phyloP scores from a whole-genome alignment of 2,113 vertebrate genomes.

The Elgaria multicarinata region DNA sequence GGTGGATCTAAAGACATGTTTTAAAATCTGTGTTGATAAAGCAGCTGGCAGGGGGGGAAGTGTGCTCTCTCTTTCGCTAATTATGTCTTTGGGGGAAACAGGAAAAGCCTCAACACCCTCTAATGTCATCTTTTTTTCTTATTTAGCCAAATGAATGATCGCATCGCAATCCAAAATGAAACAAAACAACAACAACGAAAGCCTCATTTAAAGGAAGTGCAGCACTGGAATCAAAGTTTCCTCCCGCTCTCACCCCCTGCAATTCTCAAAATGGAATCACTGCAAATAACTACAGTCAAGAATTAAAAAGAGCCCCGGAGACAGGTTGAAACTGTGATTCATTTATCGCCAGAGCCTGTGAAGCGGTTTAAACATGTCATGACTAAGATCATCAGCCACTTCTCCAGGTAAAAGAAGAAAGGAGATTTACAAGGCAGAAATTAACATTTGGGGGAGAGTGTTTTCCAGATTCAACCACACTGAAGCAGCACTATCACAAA shows the following conservation, averaged over 20 bases:
- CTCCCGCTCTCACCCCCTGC: constrained; percentile 51
- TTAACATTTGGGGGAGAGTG: constrained; percentile 45
- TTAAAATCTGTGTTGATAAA: constrained; percentile 18
- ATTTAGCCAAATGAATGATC: constrained; percentile 58
- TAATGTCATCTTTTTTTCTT: neutral
- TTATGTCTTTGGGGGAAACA: constrained; percentile 25
- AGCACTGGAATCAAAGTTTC: constrained; percentile 58
- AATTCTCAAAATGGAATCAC: constrained; percentile 61
- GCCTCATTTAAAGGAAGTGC: constrained; percentile 55
- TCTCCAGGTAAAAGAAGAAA: constrained; percentile 57
- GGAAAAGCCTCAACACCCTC: neutral
- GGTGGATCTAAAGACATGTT: constrained; percentile 3
- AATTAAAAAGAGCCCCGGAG: constrained; percentile 57
- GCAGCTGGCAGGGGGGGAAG: neutral
- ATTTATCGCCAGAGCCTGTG: constrained; percentile 69
- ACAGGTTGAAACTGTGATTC: constrained; percentile 52
- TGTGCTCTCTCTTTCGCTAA: constrained; percentile 46
- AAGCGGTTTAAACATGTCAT: constrained; percentile 65
- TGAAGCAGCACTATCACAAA: constrained; percentile 41
- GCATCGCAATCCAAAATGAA: constrained; percentile 55
- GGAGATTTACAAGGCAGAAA: constrained; percentile 60
- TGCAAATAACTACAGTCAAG: constrained; percentile 57
- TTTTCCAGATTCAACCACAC: constrained; percentile 52
- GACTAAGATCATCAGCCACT: constrained; percentile 64
- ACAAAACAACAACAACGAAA: constrained; percentile 63